Conservation (phyloP, 64 coral and sea anemone genomes). For the Stichodactyla mertensii region DNA sequence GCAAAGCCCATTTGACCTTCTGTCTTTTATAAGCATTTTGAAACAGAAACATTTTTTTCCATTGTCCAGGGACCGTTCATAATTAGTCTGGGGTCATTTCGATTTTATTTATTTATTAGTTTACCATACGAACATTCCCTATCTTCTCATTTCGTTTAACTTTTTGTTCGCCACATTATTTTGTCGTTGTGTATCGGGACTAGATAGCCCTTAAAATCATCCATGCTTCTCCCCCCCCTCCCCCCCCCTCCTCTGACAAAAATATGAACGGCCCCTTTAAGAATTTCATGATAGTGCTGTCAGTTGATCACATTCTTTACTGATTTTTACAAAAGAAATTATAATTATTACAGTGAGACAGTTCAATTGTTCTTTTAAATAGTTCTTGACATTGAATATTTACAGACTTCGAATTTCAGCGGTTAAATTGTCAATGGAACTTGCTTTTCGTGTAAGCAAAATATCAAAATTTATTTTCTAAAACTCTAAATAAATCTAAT, state of each 20-base stretch:
- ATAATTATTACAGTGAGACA: not conserved
- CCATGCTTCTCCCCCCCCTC: too few species aligned
- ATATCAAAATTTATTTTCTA: constrained; percentile 1
- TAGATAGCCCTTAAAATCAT: not conserved
- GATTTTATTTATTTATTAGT: too few species aligned
- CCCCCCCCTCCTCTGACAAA: not conserved
- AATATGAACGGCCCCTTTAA: not conserved
- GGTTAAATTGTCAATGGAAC: constrained; percentile 9
- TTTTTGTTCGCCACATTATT: too few species aligned
- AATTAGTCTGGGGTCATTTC: not conserved
- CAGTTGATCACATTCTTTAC: not conserved
- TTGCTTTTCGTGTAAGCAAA: not conserved
- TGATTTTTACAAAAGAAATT: not conserved
- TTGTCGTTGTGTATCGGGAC: not conserved
- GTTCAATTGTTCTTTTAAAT: constrained; percentile 20
- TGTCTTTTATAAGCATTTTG: not conserved
- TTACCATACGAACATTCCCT: too few species aligned
- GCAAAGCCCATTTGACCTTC: too few species aligned
- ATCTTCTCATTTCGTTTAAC: too few species aligned
- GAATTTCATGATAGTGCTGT: not conserved
- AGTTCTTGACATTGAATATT: constrained; percentile 4
- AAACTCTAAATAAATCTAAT: not conserved
- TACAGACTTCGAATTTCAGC: not conserved
- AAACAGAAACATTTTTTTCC: not conserved
- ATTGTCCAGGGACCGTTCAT: not conserved